Conservation (phyloP, 2,888 invertebrate species). For the Aporophyla nigra region DNA sequence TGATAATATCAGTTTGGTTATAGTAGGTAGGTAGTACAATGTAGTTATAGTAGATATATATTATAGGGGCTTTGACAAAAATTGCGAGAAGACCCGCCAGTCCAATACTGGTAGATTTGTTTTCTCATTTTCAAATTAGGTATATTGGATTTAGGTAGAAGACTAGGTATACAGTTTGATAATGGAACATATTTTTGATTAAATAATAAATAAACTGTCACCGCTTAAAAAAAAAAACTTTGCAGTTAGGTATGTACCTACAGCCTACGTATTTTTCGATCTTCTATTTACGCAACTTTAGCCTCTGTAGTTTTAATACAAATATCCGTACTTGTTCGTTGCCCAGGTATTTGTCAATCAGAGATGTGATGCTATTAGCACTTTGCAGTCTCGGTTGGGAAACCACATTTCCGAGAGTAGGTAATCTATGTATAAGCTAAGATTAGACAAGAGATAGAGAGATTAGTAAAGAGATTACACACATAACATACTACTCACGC, state of each 20-base stretch:
- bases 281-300: too few species aligned
- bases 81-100: not conserved
- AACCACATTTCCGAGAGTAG: conserved; percentile 19
- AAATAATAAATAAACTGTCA: not conserved
- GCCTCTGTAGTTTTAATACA: not conserved
- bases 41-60: too few species aligned
- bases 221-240: not conserved
- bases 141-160: not conserved
- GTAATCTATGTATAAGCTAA: conserved; percentile 27
- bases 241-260: too few species aligned
- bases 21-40: not conserved
- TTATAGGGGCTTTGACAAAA: not conserved
- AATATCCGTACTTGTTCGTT: conserved; percentile 15
- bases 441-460: too few species aligned
- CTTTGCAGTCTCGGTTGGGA: not conserved
- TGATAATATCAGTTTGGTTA: conserved; percentile 10
- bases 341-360: conserved; percentile 2
- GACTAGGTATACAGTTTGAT: too few species aligned
- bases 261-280: not conserved
- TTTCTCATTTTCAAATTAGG: not conserved
- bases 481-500: not conserved
- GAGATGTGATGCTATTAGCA: conserved; percentile 4
- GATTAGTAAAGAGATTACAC: conserved; percentile 19
- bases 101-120: not conserved
- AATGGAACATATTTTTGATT: not conserved